Evolutionary conservation across 2,888 invertebrate species (phyloP), one percentile per base, ranked within the genome.

Genomic region (Subacronicta megacephala): DNA sequence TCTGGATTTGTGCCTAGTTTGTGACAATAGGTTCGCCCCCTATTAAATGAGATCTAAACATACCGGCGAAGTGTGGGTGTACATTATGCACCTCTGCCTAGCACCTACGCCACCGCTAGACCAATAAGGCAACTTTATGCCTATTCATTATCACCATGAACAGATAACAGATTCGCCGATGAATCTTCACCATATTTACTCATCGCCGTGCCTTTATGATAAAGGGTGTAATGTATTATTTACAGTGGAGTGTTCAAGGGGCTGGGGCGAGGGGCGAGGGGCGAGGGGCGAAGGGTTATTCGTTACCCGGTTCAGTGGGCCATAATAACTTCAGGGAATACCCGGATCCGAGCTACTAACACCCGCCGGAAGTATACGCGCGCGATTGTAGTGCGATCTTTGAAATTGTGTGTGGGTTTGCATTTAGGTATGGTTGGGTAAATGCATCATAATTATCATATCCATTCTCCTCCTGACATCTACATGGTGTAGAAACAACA

Each of bases 291-390:
- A 79, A 73, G 65, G 76, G 72, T 77, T 85, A 85, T 93, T 93
- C 90, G 93, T 93, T 93, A 92, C 87, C 85, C 93, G 92, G 91
- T 85, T 89, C 93, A 91, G 83, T 93, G 93, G 85, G 86, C 88
- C 91, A 85, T 92, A 91, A 93, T 93, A 92, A 93, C 93, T 92
- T 93, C 83, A 83, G 93, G 93, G 93, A 93, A 92, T 91, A 88
- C 88, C 78, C 84, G 85, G 64, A 88, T 75, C 91, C 69, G 62
- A 80, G 84, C 90, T 80, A 85, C 90, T 87, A 81, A 91, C 92
- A 89, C 91, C 85, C 82, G 77, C 55, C 64, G 51, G 59, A 56
- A 47, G 13, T 6, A 1, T 58, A 42, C 62, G 23, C 85, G 75
- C 20, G 16, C 3, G 7, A 64, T 57, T 31, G 49, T n/a, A 12